Evolutionary conservation across 2,888 invertebrate species (phyloP).

Genomic region (Heliconius erato): DNA sequence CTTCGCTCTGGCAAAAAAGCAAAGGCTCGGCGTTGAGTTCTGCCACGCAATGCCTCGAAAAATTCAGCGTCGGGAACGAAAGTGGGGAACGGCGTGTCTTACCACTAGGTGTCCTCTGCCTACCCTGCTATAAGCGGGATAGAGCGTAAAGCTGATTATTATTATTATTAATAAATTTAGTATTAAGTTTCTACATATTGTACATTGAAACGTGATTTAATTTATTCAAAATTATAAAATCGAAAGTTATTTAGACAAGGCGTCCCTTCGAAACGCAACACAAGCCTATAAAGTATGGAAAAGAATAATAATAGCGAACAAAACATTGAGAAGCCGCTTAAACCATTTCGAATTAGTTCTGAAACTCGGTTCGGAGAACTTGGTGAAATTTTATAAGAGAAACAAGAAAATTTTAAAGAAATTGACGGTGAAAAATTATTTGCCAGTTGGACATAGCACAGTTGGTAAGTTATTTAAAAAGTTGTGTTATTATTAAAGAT

Average conservation of each 20-base stretch:
- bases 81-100: too few relatives aligned
- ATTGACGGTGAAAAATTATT: slow-evolving; percentile 62
- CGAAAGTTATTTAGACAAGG: slow-evolving; percentile 70
- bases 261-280: slow-evolving; percentile 65
- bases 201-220: not conserved
- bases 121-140: not conserved
- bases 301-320: slow-evolving; percentile 68
- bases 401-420: slow-evolving; percentile 62
- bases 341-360: slow-evolving; percentile 69
- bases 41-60: too few relatives aligned
- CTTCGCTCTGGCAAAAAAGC: too few relatives aligned
- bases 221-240: not conserved
- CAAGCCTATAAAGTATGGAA: slow-evolving; percentile 65
- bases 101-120: not conserved
- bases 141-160: not conserved
- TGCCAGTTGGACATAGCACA: slow-evolving; percentile 56
- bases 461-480: slow-evolving; percentile 57
- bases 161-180: not conserved
- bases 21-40: too few relatives aligned
- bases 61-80: too few relatives aligned
- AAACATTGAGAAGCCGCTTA: slow-evolving; percentile 63
- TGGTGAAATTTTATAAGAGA: slow-evolving; percentile 66
- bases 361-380: slow-evolving; percentile 67
- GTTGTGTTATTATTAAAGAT: not conserved
- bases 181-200: not conserved